Percentiles rank a stretch among this genome's conserved stretches.
These are phyloP conservation scores for Ceyx margarethae DNA, from an alignment of 2,113 vertebrate genomes.

Conservation along the genomic window DNA sequence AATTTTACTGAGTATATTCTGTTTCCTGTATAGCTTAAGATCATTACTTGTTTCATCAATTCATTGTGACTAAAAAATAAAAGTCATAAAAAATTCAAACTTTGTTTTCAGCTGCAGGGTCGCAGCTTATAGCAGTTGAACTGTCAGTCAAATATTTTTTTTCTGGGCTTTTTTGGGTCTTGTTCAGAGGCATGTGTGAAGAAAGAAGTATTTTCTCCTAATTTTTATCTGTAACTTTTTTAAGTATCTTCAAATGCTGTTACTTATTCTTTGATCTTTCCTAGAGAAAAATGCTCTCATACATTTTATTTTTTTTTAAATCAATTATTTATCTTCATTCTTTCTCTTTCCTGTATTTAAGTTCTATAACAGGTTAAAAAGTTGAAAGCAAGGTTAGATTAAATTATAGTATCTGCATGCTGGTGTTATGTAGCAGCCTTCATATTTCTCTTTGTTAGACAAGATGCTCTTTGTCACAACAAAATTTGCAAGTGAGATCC, in stretches of 20 bases:
- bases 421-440: not conserved
- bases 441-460: not conserved
- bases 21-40: constrained; percentile 40
- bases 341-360: not conserved
- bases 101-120: constrained; percentile 1
- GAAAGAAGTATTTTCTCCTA: not conserved
- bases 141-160: not conserved
- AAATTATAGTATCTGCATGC: not conserved
- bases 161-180: not conserved
- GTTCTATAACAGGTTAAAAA: not conserved
- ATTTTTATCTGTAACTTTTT: not conserved
- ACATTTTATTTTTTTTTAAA: not conserved
- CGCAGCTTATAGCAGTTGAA: not conserved
- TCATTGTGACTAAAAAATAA: constrained; percentile 50
- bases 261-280: not conserved
- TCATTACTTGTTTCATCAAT: constrained; percentile 60
- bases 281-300: not conserved
- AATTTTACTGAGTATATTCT: constrained; percentile 36
- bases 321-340: not conserved
- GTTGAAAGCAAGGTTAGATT: not conserved
- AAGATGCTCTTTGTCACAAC: not conserved
- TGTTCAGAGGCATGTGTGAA: not conserved
- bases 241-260: not conserved
- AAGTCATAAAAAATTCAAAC: constrained; percentile 37
- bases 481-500: not conserved